Evolutionary conservation across 2,888 invertebrate species (phyloP).

Genomic region (Galeopsomyia nigrocyanea): DNA sequence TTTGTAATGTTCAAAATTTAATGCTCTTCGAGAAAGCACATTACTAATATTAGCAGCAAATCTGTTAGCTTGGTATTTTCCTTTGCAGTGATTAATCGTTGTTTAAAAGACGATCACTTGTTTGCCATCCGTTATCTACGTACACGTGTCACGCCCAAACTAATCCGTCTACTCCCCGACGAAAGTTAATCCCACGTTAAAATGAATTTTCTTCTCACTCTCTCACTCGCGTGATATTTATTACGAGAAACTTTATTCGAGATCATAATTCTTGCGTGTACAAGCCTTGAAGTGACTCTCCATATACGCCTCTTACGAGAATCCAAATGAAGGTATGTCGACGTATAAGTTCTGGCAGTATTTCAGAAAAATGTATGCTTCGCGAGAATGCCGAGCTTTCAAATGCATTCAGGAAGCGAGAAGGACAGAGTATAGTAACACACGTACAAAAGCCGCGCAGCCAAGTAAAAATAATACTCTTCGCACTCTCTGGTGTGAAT

Average conservation of each 20-base stretch:
- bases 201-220: too few relatives aligned
- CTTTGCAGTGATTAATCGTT: slow-evolving; percentile 14
- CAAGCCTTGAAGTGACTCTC: too few relatives aligned
- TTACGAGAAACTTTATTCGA: too few relatives aligned
- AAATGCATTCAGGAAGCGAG: slow-evolving; percentile 14
- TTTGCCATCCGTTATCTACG: not conserved
- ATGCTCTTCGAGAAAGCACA: too few relatives aligned
- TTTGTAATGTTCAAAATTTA: too few relatives aligned
- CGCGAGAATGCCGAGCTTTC: slow-evolving; percentile 17
- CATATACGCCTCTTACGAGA: too few relatives aligned
- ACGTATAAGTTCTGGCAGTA: not conserved
- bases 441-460: not conserved
- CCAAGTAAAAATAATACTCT: slow-evolving; percentile 11
- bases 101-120: slow-evolving; percentile 1
- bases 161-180: not conserved
- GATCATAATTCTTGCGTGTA: too few relatives aligned
- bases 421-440: not conserved
- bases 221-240: too few relatives aligned
- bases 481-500: not conserved
- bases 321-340: slow-evolving; percentile 14
- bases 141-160: not conserved
- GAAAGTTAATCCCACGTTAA: too few relatives aligned
- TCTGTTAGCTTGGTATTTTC: not conserved
- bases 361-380: slow-evolving; percentile 10
- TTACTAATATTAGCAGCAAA: too few relatives aligned